These are phyloP conservation scores for Sapajus apella DNA, from an alignment of 2,113 vertebrate genomes.

Conservation along the genomic window DNA sequence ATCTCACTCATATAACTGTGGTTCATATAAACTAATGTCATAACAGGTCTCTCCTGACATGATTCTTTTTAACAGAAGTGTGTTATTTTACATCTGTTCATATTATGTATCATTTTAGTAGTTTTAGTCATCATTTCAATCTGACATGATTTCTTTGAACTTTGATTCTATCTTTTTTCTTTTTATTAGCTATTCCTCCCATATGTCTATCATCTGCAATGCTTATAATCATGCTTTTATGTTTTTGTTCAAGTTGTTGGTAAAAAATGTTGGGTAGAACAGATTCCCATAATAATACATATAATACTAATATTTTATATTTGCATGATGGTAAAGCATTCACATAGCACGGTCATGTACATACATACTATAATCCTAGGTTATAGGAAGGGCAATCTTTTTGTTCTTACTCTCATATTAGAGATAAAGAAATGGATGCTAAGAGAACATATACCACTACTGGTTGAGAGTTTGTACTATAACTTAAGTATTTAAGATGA, in stretches of 20 bases:
- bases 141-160: constrained; percentile 70
- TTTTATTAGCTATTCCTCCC: constrained; percentile 66
- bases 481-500: background rate
- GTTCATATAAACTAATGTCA: constrained; percentile 23
- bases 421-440: background rate
- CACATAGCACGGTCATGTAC: background rate
- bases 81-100: constrained; percentile 64
- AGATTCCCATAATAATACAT: constrained; percentile 32
- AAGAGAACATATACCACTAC: background rate
- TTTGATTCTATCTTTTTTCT: constrained; percentile 64
- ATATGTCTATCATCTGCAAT: constrained; percentile 65
- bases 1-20: background rate
- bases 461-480: background rate
- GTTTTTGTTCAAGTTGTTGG: constrained; percentile 63
- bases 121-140: constrained; percentile 61
- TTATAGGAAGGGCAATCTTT: background rate
- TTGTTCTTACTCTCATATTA: background rate
- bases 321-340: constrained; percentile 2
- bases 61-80: constrained; percentile 27
- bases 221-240: constrained; percentile 65
- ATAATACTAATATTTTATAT: constrained; percentile 60
- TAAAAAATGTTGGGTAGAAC: constrained; percentile 51
- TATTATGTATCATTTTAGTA: constrained; percentile 59
- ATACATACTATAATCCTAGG: background rate
- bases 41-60: constrained; percentile 26